phyloP scores from a whole-genome alignment of 2,888 invertebrate species.

The Amphipoea lucens region DNA sequence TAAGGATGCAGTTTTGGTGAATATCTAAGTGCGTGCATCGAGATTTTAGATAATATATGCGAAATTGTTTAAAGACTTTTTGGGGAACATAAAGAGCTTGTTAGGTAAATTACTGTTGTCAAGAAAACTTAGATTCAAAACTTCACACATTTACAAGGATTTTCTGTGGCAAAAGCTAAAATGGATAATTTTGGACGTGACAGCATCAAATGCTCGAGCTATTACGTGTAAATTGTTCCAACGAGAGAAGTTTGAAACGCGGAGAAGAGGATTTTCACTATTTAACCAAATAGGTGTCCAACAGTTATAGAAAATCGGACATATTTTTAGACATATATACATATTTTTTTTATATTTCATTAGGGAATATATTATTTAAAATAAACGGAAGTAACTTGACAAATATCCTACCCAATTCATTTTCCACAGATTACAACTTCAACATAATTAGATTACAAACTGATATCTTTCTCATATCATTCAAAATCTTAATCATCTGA shows the following conservation, averaged over 20 bases:
- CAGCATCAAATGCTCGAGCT: neutral
- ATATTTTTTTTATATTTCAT: neutral
- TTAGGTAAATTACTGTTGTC: slow-evolving; percentile 1
- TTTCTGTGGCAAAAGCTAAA: neutral
- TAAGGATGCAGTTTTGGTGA: slow-evolving; percentile 38
- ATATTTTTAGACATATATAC: too few relatives aligned
- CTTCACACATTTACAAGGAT: neutral
- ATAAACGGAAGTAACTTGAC: neutral
- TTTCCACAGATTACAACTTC: neutral
- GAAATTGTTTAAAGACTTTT: neutral
- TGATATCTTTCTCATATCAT: neutral
- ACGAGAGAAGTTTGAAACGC: neutral
- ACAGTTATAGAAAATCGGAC: neutral
- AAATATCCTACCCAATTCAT: neutral
- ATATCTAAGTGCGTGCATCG: slow-evolving; percentile 26
- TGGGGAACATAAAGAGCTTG: neutral
- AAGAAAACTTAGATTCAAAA: neutral
- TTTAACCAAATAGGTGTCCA: neutral
- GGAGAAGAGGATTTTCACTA: neutral
- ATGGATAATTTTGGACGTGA: neutral
- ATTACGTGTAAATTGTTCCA: neutral
- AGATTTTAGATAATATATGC: slow-evolving; percentile 30
- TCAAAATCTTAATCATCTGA: neutral
- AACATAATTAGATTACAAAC: too few relatives aligned
- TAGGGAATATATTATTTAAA: neutral